Evolutionary conservation across 2,888 invertebrate genomes (phyloP).

Genomic region (Nymphalis polychloros): DNA sequence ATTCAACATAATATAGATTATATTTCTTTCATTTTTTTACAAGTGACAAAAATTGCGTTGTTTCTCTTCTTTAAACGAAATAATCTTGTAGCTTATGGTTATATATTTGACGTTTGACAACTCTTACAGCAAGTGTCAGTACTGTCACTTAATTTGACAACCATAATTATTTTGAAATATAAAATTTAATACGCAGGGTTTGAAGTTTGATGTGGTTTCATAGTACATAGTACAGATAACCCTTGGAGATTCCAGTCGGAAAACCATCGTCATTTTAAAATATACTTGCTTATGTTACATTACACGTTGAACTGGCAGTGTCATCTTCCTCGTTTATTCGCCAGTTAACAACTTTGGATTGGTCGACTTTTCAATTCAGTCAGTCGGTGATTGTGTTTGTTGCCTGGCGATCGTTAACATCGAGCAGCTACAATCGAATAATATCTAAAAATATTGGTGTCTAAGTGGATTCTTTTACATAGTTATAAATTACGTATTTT

Average conservation of each 20-base stretch:
- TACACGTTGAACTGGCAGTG: neutral
- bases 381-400: constrained; percentile 17
- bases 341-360: neutral
- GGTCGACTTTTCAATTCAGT: constrained; percentile 8
- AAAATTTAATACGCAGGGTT: neutral
- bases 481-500: neutral
- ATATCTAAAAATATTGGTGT: neutral
- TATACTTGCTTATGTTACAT: neutral
- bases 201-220: neutral
- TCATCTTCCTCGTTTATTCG: neutral
- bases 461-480: neutral
- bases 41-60: too few species aligned
- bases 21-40: too few species aligned
- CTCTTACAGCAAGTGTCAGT: too few species aligned
- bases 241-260: neutral
- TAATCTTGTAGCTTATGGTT: too few species aligned
- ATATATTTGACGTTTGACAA: too few species aligned
- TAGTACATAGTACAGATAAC: constrained; percentile 1
- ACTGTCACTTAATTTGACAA: neutral
- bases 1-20: too few species aligned
- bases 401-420: constrained; percentile 7
- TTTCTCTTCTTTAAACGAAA: too few species aligned
- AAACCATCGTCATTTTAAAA: neutral
- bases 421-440: neutral
- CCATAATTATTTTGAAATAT: neutral